Conservation (phyloP, 2,797 vertebrate genomes). For the Siniperca obscura region DNA sequence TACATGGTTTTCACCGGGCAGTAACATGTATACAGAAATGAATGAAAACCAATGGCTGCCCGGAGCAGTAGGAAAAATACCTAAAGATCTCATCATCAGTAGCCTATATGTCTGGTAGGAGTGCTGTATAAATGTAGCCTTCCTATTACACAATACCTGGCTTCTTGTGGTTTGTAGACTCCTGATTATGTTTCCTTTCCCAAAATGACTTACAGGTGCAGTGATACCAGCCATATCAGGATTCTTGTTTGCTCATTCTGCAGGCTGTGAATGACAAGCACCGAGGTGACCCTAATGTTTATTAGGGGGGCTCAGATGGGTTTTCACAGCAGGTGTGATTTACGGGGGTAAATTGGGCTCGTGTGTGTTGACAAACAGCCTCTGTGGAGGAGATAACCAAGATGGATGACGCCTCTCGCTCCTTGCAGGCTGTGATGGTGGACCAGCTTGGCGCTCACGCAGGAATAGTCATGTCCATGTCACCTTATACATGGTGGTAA, state of each 20-base stretch:
- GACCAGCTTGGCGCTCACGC: not conserved
- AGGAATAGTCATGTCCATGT: not conserved
- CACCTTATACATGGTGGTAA: not conserved
- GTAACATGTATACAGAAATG: not conserved
- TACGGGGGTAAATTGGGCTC: constrained; percentile 50
- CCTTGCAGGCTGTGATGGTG: not conserved
- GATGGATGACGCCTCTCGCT: constrained; percentile 36
- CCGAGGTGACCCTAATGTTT: constrained; percentile 23
- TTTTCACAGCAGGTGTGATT: constrained; percentile 50
- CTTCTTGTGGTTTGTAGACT: constrained; percentile 1
- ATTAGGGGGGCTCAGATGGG: constrained; percentile 43
- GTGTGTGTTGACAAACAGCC: constrained; percentile 30
- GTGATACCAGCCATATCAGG: not conserved
- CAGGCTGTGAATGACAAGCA: constrained; percentile 8
- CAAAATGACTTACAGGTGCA: constrained; percentile 9
- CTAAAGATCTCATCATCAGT: not conserved
- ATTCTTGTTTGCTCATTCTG: constrained; percentile 16
- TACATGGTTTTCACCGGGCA: not conserved
- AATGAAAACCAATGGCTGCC: not conserved
- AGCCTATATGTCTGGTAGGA: not conserved
- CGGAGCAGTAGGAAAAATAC: not conserved
- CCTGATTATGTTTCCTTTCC: not conserved
- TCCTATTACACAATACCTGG: not conserved
- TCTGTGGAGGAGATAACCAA: constrained; percentile 49
- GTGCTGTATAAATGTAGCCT: not conserved